These are phyloP conservation scores for Thalpophila matura DNA, from an alignment of 2,888 invertebrate genomes.

Conservation along the genomic window DNA sequence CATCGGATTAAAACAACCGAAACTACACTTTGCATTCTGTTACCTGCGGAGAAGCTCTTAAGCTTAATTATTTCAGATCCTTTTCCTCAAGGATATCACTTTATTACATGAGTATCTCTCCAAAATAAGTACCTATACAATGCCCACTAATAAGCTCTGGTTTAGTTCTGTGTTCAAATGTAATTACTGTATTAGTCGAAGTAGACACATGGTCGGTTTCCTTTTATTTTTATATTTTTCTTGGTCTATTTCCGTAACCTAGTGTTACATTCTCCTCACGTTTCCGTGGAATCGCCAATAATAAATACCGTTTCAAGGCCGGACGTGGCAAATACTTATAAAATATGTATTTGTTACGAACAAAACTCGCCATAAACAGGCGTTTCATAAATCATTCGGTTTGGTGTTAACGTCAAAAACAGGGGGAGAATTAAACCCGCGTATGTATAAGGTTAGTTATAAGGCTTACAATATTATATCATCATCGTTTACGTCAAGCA, in stretches of 20 bases:
- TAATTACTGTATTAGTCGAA: conserved; percentile 48
- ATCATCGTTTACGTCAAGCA: conserved; percentile 33
- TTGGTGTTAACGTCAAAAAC: conserved; percentile 37
- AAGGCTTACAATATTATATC: conserved; percentile 33
- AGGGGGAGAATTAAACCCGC: conserved; percentile 14
- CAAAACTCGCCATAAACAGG: conserved; percentile 40
- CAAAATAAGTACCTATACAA: conserved; percentile 45
- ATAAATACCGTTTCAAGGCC: conserved; percentile 51
- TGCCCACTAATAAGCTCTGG: conserved; percentile 31
- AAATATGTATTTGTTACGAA: conserved; percentile 45
- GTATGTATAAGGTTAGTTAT: conserved; percentile 15
- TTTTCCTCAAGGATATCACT: neutral
- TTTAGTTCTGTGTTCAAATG: conserved; percentile 44
- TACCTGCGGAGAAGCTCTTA: neutral
- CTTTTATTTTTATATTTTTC: conserved; percentile 43
- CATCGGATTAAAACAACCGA: neutral
- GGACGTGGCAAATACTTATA: conserved; percentile 33
- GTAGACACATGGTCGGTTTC: conserved; percentile 32
- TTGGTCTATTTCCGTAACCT: conserved; percentile 21
- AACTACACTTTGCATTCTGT: neutral
- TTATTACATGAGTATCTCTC: conserved; percentile 7
- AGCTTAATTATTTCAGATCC: neutral
- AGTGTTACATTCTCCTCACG: conserved; percentile 45
- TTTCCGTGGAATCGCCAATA: conserved; percentile 38
- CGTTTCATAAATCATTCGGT: conserved; percentile 51